Percentiles rank a stretch among this genome's conserved stretches.
Conservation (phyloP, 2,888 invertebrate species). For the Netelia inedita region DNA sequence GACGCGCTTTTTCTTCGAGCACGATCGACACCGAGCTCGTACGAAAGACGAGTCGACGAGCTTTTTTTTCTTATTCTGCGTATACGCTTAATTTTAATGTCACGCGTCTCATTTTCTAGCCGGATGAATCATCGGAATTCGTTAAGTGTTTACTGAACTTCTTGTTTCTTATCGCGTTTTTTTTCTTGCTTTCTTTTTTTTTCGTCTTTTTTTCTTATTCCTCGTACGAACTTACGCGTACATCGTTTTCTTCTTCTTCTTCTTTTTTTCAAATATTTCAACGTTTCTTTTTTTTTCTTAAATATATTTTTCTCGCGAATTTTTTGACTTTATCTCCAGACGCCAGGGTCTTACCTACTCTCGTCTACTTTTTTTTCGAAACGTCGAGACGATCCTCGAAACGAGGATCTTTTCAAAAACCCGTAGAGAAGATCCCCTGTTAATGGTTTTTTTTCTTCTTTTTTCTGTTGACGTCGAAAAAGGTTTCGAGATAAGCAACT, state of each 20-base stretch:
- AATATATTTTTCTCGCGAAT: neutral
- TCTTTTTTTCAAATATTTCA: neutral
- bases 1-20: no score
- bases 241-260: neutral
- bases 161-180: neutral
- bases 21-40: no score
- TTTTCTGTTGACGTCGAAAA: neutral
- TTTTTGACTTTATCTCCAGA: neutral
- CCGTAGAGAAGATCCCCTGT: neutral
- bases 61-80: no score
- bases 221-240: neutral
- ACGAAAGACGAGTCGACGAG: no score
- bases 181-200: neutral
- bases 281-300: neutral
- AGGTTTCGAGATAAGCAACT: conserved; percentile 35
- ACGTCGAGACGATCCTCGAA: no score
- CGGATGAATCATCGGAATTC: conserved; percentile 16
- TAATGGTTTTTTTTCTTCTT: neutral
- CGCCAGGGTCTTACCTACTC: neutral
- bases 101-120: neutral
- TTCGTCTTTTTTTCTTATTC: neutral
- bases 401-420: neutral
- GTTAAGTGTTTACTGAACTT: conserved; percentile 25
- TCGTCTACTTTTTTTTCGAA: no score
- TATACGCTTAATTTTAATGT: no score